Percentiles rank a stretch among this genome's conserved stretches.
Evolutionary conservation across 2,888 invertebrate species (phyloP).

Genomic region (Incurvaria masculella): DNA sequence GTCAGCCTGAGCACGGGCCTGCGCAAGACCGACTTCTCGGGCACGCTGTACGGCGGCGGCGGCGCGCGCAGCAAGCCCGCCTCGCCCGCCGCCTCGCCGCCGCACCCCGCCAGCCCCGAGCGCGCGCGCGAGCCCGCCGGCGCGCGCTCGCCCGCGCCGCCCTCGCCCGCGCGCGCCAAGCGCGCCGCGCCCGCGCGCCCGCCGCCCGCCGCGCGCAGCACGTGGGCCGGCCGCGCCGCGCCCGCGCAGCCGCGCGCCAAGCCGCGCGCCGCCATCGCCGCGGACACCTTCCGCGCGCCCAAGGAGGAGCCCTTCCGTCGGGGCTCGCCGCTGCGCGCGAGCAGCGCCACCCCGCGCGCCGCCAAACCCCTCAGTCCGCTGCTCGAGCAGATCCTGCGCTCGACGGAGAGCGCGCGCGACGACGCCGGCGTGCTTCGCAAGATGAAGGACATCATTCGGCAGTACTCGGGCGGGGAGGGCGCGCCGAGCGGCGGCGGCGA

Average conservation of each 20-base stretch:
- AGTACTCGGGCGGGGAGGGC: conserved; percentile 46
- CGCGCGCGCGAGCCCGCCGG: conserved; percentile 45
- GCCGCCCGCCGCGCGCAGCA: conserved; percentile 59
- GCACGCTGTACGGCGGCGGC: conserved; percentile 58
- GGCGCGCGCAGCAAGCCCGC: too few relatives aligned
- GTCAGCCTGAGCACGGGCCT: conserved; percentile 68
- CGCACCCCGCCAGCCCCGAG: conserved; percentile 41
- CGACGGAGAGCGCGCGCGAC: conserved; percentile 68
- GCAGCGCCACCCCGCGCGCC: conserved; percentile 48
- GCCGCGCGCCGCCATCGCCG: conserved; percentile 37
- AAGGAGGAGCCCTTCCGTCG: conserved; percentile 46
- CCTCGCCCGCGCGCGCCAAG: conserved; percentile 34
- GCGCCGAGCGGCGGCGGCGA: conserved; percentile 48
- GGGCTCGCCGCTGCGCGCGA: conserved; percentile 46
- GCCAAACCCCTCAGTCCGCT: conserved; percentile 63
- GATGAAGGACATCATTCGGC: conserved; percentile 63
- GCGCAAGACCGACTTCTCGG: conserved; percentile 66
- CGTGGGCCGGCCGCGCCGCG: conserved; percentile 68
- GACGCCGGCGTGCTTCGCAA: conserved; percentile 71
- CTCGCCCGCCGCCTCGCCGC: conserved; percentile 31
- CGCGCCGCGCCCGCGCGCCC: conserved; percentile 44
- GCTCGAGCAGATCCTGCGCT: conserved; percentile 68
- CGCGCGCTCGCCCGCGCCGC: conserved; percentile 41
- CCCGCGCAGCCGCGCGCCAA: conserved; percentile 39
- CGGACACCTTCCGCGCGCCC: conserved; percentile 36